Conservation (phyloP, 2,888 invertebrate species). For the Trisateles emortualis region DNA sequence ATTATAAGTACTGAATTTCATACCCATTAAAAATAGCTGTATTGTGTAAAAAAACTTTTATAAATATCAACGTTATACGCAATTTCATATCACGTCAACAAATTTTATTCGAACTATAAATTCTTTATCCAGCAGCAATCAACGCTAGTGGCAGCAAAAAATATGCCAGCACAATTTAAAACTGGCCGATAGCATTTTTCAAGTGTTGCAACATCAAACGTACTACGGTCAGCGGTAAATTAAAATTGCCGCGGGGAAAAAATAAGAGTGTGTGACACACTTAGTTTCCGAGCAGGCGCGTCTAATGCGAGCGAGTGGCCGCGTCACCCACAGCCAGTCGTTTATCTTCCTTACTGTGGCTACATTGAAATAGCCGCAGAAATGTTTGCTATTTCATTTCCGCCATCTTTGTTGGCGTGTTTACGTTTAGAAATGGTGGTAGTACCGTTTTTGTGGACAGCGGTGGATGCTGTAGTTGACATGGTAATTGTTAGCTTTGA, state of each 20-base stretch:
- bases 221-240: constrained; percentile 81
- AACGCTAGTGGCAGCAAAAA: constrained; percentile 22
- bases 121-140: background rate
- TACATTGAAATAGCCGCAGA: constrained; percentile 74
- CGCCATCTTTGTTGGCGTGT: constrained; percentile 54
- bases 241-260: constrained; percentile 82
- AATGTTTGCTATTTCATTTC: constrained; percentile 80
- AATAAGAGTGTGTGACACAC: constrained; percentile 80
- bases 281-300: constrained; percentile 77
- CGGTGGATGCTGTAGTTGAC: constrained; percentile 22
- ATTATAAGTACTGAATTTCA: too few relatives aligned
- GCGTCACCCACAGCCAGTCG: constrained; percentile 78
- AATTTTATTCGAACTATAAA: background rate
- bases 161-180: constrained; percentile 42
- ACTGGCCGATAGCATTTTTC: constrained; percentile 52
- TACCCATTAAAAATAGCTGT: too few relatives aligned
- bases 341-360: constrained; percentile 82
- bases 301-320: constrained; percentile 82
- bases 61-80: background rate
- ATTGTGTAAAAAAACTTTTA: too few relatives aligned
- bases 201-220: constrained; percentile 78
- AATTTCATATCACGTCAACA: background rate
- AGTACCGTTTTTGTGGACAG: constrained; percentile 31
- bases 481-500: constrained; percentile 31
- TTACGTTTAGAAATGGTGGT: constrained; percentile 49